phyloP scores from a whole-genome alignment of 1,140 invertebrate genomes.

The Temnothorax curvispinosus region DNA sequence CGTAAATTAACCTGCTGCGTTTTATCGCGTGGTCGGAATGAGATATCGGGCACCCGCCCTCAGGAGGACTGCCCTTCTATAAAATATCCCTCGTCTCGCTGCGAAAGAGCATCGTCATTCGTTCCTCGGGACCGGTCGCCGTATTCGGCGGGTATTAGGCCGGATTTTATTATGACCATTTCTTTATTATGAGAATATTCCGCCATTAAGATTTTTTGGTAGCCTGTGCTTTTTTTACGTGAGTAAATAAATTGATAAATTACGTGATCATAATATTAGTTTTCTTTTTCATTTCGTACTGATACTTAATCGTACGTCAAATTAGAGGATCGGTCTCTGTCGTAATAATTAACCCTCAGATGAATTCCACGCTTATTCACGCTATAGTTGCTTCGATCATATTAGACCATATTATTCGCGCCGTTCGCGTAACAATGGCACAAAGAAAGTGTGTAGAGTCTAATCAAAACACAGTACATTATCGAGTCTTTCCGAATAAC shows the following conservation, averaged over 20 bases:
- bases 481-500: constrained; percentile 23
- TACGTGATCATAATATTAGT: neutral
- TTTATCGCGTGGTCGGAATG: constrained; percentile 71
- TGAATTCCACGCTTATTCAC: constrained; percentile 32
- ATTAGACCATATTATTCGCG: neutral
- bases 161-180: constrained; percentile 45
- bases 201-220: constrained; percentile 45
- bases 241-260: constrained; percentile 17
- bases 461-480: constrained; percentile 68
- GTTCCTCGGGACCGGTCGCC: constrained; percentile 64
- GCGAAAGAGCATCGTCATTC: constrained; percentile 62
- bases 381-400: neutral
- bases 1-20: constrained; percentile 72
- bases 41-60: constrained; percentile 71
- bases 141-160: constrained; percentile 7
- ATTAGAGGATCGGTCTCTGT: neutral
- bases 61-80: constrained; percentile 66
- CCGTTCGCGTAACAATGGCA: constrained; percentile 40
- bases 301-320: neutral
- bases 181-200: constrained; percentile 29
- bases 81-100: constrained; percentile 68
- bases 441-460: constrained; percentile 55
- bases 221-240: neutral
- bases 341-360: constrained; percentile 25
- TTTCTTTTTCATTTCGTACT: neutral